Conservation (phyloP, 2,888 invertebrate species). For the Pseudococcus longispinus region DNA sequence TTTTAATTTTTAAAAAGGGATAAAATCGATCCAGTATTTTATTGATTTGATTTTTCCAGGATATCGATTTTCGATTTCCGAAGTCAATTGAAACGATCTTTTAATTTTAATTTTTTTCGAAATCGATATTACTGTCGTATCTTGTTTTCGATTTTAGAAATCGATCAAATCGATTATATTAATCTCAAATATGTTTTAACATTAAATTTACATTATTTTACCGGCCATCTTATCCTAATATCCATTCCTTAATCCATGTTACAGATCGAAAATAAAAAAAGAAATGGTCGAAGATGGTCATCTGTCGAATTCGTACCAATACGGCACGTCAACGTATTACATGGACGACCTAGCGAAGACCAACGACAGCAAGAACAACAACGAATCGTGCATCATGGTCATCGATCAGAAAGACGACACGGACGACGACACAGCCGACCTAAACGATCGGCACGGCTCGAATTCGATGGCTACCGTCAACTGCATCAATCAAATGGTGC, state of each 20-base stretch:
- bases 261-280: conserved; percentile 13
- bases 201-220: not conserved
- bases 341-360: conserved; percentile 22
- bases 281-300: conserved; percentile 55
- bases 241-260: not conserved
- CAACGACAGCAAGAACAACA: conserved; percentile 28
- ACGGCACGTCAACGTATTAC: conserved; percentile 36
- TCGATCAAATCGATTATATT: too few relatives aligned
- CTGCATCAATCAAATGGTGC: not conserved
- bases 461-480: not conserved
- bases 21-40: too few relatives aligned
- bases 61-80: too few relatives aligned
- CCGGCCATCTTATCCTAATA: not conserved
- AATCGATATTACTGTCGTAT: too few relatives aligned
- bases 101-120: too few relatives aligned
- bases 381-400: conserved; percentile 47
- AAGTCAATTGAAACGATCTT: too few relatives aligned
- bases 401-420: conserved; percentile 34
- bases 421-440: not conserved
- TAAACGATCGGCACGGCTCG: not conserved
- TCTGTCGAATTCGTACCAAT: conserved; percentile 47
- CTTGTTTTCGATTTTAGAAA: too few relatives aligned
- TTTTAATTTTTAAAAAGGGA: too few relatives aligned
- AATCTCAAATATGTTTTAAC: too few relatives aligned
- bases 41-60: too few relatives aligned